Conservation (phyloP, 1,140 invertebrate species). For the Drosophila tani region DNA sequence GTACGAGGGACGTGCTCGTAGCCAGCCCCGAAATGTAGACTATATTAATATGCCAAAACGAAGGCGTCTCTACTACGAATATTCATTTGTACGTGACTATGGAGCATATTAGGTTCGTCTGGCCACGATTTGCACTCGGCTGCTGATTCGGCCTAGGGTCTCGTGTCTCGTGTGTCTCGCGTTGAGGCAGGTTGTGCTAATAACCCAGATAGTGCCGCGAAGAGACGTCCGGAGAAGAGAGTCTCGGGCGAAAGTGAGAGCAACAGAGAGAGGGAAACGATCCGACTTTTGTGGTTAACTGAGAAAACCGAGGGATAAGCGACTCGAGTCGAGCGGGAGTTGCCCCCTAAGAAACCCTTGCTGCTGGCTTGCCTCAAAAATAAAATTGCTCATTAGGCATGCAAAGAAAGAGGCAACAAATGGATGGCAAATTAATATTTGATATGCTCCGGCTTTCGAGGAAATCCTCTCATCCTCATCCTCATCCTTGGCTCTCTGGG, state of each 20-base stretch:
- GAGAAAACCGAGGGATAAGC: conserved; percentile 21
- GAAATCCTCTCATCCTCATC: conserved; percentile 9
- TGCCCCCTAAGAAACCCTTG: conserved; percentile 14
- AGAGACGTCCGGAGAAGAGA: conserved; percentile 9
- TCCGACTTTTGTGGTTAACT: conserved; percentile 40
- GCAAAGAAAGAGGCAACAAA: conserved; percentile 58
- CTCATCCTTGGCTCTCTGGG: background rate
- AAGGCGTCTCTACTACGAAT: conserved; percentile 74
- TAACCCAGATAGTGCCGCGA: conserved; percentile 71
- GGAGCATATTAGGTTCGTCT: conserved; percentile 75
- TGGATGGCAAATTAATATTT: conserved; percentile 74
- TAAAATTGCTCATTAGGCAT: conserved; percentile 69
- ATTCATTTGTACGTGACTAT: conserved; percentile 83
- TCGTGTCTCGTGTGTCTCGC: conserved; percentile 24
- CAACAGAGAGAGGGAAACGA: conserved; percentile 26
- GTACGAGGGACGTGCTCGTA: background rate
- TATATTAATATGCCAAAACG: conserved; percentile 83
- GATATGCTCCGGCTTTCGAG: conserved; percentile 33
- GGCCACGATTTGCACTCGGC: conserved; percentile 29
- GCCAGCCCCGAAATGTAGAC: conserved; percentile 68
- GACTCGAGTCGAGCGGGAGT: conserved; percentile 10
- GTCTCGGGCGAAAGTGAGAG: background rate
- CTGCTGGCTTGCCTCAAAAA: conserved; percentile 25
- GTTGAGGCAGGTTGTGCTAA: conserved; percentile 82
- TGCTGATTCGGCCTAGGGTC: conserved; percentile 22